Base-by-base conservation (phyloP, 2,888 invertebrate species). In the Chironomus riparius region DNA sequence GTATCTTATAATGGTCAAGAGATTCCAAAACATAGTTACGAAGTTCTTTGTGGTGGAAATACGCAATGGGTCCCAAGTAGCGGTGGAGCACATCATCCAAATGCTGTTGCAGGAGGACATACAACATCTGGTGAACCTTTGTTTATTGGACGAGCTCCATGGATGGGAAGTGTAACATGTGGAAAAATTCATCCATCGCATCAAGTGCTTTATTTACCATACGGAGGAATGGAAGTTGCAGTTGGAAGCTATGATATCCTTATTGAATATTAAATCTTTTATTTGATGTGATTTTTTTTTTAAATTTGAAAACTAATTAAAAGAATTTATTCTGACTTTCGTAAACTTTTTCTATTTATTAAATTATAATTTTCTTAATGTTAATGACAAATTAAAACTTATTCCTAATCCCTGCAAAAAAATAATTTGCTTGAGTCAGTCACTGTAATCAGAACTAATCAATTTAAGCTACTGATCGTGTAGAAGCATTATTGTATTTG, bases 121-220 rank as follows among this genome's bases (percentile, higher is more conserved):
- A 87, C 86, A 0, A 77, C 80, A 18, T 83, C 84, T 69, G 87
- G 87, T 0, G 87, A 88, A 79, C 81, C 82, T 3, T 80, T 88
- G 13, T 88, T 84, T 78, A 83, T 87, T 78, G 88, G 87, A 10
- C 83, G 88, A 48, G 86, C 84, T 1, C 79, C 82, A 77, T 83
- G 87, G 79, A 83, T 85, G 69, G 87, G 86, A 78, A 83, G 85
- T 4, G 80, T 84, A 68, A 85, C 86, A 18, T 82, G 85, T 47
- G 87, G 87, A 78, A 86, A 86, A 82, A 86, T 85, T 47, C 84
- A 85, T 76, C 80, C 81, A 2, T 82, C 81, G 56, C 84, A 85
- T 73, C 82, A 82, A 6, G 82, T 81, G 73, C 79, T 84, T 6
- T 84, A 85, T 79, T 83, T 85, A 78, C 83, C 85, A 28, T 85